These are phyloP conservation scores for Bucco capensis DNA, from an alignment of 2,113 vertebrate species.

Conservation along the genomic window DNA sequence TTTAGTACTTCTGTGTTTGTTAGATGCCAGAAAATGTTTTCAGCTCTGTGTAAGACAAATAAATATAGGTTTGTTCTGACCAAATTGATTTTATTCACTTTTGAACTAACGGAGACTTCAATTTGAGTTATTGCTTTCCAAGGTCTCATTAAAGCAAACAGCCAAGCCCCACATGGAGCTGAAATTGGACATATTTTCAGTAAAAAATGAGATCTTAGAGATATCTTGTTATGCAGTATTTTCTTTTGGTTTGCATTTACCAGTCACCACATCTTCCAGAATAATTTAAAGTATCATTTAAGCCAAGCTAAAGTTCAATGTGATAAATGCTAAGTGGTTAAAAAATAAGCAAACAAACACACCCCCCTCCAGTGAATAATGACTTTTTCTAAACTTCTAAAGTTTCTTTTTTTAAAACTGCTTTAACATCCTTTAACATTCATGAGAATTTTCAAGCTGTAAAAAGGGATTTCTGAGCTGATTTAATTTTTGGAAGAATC, in stretches of 20 bases:
- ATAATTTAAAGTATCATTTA: neutral
- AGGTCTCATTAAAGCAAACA: neutral
- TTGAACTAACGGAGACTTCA: neutral
- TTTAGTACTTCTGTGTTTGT: neutral
- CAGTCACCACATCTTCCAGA: neutral
- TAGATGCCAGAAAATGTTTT: neutral
- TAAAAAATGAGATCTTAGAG: neutral
- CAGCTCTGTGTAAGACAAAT: neutral
- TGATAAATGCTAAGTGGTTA: neutral
- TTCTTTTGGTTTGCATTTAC: neutral
- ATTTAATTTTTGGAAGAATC: neutral
- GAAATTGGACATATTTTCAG: neutral
- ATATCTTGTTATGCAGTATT: neutral
- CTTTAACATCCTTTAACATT: neutral
- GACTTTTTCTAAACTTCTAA: neutral
- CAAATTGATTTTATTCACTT: slow-evolving; percentile 3
- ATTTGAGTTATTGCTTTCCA: neutral
- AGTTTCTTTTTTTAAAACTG: neutral
- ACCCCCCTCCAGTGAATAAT: neutral
- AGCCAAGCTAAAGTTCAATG: neutral
- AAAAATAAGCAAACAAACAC: neutral
- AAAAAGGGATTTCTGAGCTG: neutral
- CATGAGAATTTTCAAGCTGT: neutral
- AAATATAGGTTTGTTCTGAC: neutral
- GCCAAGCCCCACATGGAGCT: neutral